phyloP scores from a whole-genome alignment of 2,888 invertebrate genomes.

The Lepidonotus clava region DNA sequence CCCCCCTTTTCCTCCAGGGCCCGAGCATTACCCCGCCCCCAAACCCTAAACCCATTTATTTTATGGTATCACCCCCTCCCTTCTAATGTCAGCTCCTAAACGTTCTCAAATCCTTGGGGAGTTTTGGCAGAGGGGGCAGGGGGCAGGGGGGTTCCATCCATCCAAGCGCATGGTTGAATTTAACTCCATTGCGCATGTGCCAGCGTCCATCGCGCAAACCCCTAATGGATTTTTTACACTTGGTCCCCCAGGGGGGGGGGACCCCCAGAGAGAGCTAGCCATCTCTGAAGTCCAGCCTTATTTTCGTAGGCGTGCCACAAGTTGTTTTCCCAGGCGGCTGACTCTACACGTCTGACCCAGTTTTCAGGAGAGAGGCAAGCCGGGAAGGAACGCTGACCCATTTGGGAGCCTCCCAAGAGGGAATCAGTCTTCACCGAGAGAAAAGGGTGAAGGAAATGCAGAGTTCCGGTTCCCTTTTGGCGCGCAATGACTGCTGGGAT shows the following conservation, averaged over 20 bases:
- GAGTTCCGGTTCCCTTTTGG: no score
- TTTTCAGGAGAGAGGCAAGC: background rate
- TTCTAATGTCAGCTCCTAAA: no score
- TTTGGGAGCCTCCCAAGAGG: no score
- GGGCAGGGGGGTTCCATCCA: background rate
- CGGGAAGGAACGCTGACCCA: no score
- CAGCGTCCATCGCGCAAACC: background rate
- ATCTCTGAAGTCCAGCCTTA: no score
- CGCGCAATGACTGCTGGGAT: no score
- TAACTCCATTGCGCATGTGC: constrained; percentile 18
- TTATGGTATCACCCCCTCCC: background rate
- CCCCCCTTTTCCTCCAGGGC: background rate
- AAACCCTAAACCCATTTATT: background rate
- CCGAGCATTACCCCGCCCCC: background rate
- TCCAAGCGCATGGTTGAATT: background rate
- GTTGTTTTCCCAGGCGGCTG: background rate
- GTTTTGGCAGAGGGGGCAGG: no score
- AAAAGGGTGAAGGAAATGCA: no score
- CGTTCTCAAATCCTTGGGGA: no score
- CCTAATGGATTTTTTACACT: background rate
- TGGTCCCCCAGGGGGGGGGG: constrained; percentile 1
- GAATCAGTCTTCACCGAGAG: no score
- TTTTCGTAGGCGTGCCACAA: background rate
- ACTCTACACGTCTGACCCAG: background rate
- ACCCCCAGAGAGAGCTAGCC: no score